Evolutionary conservation across 2,797 vertebrate species (phyloP).

Genomic region (Pitangus sulphuratus): DNA sequence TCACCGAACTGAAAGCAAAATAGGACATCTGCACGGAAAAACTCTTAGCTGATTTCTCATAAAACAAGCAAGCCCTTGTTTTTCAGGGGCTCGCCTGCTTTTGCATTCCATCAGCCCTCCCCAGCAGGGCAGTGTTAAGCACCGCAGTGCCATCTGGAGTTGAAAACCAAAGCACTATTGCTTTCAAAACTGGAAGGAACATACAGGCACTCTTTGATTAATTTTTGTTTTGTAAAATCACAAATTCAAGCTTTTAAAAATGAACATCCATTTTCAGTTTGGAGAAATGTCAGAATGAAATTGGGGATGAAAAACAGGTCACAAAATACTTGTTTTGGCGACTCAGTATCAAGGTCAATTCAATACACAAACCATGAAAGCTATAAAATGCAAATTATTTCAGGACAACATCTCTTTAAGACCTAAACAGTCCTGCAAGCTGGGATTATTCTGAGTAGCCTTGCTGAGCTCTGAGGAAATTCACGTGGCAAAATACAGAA

Average conservation of each 20-base stretch:
- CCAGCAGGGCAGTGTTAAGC: background rate
- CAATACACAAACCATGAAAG: background rate
- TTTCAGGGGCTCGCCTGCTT: background rate
- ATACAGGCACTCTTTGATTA: background rate
- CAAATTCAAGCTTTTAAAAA: background rate
- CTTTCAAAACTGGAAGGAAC: background rate
- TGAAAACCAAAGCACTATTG: background rate
- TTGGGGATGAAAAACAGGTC: background rate
- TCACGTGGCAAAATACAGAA: background rate
- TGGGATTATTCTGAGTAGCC: background rate
- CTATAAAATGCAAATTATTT: slow-evolving; percentile 1
- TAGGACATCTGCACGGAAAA: slow-evolving; percentile 37
- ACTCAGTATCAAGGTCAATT: background rate
- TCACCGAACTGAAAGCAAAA: background rate
- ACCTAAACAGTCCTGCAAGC: background rate
- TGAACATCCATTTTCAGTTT: background rate
- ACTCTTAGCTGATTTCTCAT: background rate
- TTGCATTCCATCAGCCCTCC: background rate
- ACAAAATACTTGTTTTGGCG: background rate
- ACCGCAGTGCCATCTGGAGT: slow-evolving; percentile 41
- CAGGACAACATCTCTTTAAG: background rate
- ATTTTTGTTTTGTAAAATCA: background rate
- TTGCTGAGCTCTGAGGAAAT: background rate
- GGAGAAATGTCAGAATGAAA: background rate
- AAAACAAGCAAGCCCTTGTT: slow-evolving; percentile 37